phyloP scores from a whole-genome alignment of 2,113 vertebrate species.

The Oostethus manadensis region DNA sequence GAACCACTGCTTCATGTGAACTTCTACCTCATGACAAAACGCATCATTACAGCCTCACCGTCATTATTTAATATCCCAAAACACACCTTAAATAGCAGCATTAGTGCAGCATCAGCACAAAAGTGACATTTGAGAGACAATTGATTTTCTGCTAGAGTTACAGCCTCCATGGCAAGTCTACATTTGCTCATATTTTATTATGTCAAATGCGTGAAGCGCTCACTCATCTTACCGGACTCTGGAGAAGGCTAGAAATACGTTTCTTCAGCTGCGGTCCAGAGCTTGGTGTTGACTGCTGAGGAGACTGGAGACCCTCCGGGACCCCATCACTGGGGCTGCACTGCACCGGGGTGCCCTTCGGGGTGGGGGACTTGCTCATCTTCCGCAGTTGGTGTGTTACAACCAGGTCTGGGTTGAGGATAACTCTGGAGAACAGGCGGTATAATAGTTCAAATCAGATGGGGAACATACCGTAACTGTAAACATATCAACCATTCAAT shows the following conservation, averaged over 20 bases:
- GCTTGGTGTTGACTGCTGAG: slow-evolving; percentile 76
- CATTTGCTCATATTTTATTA: not conserved
- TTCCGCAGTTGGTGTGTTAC: slow-evolving; percentile 52
- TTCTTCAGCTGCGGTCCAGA: slow-evolving; percentile 85
- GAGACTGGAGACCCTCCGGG: slow-evolving; percentile 71
- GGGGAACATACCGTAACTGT: too few species aligned
- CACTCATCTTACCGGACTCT: slow-evolving; percentile 78
- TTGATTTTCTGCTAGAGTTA: slow-evolving; percentile 27
- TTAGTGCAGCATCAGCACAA: slow-evolving; percentile 33
- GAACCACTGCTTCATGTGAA: not conserved
- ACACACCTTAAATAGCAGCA: slow-evolving; percentile 7
- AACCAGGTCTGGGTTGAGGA: slow-evolving; percentile 24
- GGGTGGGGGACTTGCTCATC: slow-evolving; percentile 75
- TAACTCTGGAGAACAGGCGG: slow-evolving; percentile 12
- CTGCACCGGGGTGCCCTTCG: slow-evolving; percentile 69
- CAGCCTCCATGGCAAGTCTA: too few species aligned
- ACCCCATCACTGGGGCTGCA: slow-evolving; percentile 77
- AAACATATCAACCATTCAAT: too few species aligned
- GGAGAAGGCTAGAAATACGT: slow-evolving; percentile 87
- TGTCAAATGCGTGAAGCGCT: not conserved
- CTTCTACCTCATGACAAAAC: not conserved
- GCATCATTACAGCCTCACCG: not conserved
- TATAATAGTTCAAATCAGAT: not conserved
- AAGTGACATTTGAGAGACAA: slow-evolving; percentile 47
- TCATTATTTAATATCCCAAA: slow-evolving; percentile 16